These are phyloP conservation scores for Pangasius krempfi DNA, from an alignment of 2,797 vertebrate species.

Conservation along the genomic window DNA sequence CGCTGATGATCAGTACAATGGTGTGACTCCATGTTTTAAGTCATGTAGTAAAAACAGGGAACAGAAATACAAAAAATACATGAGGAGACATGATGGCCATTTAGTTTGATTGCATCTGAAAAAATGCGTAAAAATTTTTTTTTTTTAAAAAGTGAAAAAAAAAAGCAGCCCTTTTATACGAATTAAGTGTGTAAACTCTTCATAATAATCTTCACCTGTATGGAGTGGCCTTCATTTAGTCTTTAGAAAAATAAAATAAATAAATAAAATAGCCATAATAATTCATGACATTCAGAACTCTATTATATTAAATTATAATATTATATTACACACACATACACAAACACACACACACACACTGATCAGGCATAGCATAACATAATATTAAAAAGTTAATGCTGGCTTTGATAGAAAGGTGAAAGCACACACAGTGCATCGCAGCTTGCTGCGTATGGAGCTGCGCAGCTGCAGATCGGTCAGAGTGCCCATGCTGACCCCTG, in stretches of 20 bases:
- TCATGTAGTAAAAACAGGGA: neutral
- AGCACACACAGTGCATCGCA: too few relatives aligned
- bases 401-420: too few relatives aligned
- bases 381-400: too few relatives aligned
- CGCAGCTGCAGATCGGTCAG: too few relatives aligned
- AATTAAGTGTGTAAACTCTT: neutral
- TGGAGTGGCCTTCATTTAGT: neutral
- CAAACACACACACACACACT: too few relatives aligned
- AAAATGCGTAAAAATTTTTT: too few relatives aligned
- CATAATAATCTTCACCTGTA: neutral
- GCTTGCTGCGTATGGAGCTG: too few relatives aligned
- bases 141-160: too few relatives aligned
- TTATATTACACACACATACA: neutral
- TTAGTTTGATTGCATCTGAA: neutral
- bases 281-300: neutral
- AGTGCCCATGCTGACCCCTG: too few relatives aligned
- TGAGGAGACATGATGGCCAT: neutral
- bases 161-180: conserved; percentile 9
- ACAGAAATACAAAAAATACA: neutral
- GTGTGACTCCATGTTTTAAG: neutral
- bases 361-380: too few relatives aligned
- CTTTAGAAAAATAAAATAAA: neutral
- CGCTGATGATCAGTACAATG: neutral
- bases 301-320: neutral
- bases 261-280: neutral